These are phyloP conservation scores for Apis cerana DNA, from an alignment of 1,140 invertebrate genomes.

Conservation along the genomic window DNA sequence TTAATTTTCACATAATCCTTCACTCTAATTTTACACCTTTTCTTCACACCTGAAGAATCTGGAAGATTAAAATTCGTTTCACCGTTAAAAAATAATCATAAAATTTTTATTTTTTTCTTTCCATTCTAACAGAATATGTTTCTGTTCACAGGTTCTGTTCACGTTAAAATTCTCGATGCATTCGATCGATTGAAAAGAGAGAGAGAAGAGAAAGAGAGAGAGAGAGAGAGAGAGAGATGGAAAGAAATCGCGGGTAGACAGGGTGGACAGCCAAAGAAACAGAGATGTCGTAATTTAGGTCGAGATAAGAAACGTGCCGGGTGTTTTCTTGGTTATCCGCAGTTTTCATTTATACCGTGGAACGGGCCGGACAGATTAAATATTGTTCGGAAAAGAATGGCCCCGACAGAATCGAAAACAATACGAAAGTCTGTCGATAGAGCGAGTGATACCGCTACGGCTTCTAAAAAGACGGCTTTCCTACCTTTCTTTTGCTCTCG, in stretches of 20 bases:
- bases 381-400: constrained; percentile 10
- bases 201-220: not conserved
- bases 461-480: not conserved
- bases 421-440: not conserved
- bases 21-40: no score
- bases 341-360: constrained; percentile 52
- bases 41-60: no score
- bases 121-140: constrained; percentile 19
- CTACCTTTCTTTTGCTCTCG: not conserved
- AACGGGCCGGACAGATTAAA: constrained; percentile 44
- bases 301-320: constrained; percentile 66
- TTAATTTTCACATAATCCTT: no score
- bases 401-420: constrained; percentile 7
- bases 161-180: constrained; percentile 52
- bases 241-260: not conserved
- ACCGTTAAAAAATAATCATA: no score
- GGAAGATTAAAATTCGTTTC: no score
- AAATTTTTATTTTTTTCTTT: no score
- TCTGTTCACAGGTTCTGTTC: not conserved
- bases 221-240: no score
- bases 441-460: not conserved
- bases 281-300: constrained; percentile 66
- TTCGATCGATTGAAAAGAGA: constrained; percentile 53
- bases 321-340: constrained; percentile 57
- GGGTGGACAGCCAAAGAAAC: constrained; percentile 36